These are phyloP conservation scores for Nansenia antarctica DNA, from an alignment of 2,113 vertebrate species.

Conservation along the genomic window DNA sequence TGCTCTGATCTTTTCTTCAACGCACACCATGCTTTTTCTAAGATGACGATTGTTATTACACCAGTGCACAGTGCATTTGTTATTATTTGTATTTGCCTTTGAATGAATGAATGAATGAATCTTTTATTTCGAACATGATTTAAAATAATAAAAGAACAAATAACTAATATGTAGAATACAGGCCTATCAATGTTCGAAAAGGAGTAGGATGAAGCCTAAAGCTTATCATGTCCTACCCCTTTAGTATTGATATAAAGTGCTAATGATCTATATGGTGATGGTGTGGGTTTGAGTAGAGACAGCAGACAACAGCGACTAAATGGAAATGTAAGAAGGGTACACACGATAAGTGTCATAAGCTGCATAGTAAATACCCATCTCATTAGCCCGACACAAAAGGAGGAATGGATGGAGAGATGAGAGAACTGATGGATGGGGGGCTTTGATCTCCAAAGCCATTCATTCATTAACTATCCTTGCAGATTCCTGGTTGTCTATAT, in stretches of 20 bases:
- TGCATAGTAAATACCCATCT: constrained; percentile 73
- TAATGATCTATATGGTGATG: too few relatives aligned
- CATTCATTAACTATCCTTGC: constrained; percentile 14
- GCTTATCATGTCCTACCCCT: too few relatives aligned
- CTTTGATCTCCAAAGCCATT: constrained; percentile 39
- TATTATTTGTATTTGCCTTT: too few relatives aligned
- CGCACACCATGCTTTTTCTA: constrained; percentile 1
- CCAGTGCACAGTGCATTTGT: too few relatives aligned
- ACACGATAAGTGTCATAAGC: constrained; percentile 9
- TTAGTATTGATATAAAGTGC: neutral
- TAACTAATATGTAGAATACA: too few relatives aligned
- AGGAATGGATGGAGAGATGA: constrained; percentile 12
- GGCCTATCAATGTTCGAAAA: too few relatives aligned
- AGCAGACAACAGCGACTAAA: neutral
- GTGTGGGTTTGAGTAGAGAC: neutral
- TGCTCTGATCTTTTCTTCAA: neutral
- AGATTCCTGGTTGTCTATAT: neutral
- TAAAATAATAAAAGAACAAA: too few relatives aligned
- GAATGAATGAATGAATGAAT: too few relatives aligned
- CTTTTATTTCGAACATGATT: too few relatives aligned
- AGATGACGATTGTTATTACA: too few relatives aligned
- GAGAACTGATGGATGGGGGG: constrained; percentile 13
- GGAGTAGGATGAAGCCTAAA: too few relatives aligned
- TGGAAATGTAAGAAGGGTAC: constrained; percentile 4
- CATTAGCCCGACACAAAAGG: constrained; percentile 63